Evolutionary conservation across 2,113 vertebrate species (phyloP).

Genomic region (Oncorhynchus tshawytscha): DNA sequence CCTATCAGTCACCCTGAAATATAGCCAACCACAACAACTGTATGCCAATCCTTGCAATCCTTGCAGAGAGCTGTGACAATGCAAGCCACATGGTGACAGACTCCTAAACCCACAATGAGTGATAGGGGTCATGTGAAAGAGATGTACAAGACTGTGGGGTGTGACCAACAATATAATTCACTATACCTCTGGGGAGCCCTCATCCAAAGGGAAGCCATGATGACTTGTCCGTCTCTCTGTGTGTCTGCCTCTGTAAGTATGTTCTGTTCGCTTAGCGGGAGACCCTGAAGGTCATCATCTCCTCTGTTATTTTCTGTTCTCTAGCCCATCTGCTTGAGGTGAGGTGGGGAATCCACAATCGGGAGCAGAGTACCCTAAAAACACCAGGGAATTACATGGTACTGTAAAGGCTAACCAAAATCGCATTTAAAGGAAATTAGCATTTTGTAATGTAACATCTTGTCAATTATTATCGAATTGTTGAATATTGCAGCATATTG

Average conservation of each 20-base stretch:
- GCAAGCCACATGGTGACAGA: too few species aligned
- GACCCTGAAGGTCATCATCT: neutral
- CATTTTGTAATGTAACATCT: too few species aligned
- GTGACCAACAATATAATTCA: conserved; percentile 38
- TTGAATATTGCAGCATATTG: neutral
- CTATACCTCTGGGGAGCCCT: conserved; percentile 12
- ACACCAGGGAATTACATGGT: too few species aligned
- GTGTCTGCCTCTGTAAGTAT: neutral
- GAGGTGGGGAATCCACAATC: neutral
- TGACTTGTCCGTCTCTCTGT: neutral
- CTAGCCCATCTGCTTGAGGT: neutral
- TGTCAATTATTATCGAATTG: too few species aligned
- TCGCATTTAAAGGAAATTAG: too few species aligned
- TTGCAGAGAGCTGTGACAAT: neutral
- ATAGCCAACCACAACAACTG: too few species aligned
- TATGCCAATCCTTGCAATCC: neutral
- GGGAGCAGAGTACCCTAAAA: too few species aligned
- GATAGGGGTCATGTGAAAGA: conserved; percentile 16
- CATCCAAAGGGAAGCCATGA: neutral
- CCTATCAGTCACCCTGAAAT: conserved; percentile 5
- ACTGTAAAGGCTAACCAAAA: too few species aligned
- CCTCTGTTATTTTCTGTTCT: neutral
- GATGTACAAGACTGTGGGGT: conserved; percentile 21
- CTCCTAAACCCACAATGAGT: neutral
- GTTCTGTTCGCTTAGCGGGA: neutral